Evolutionary conservation across 37 sponge, comb jelly and placozoan species (phyloP).

Genomic region (Hormiphora californensis): DNA sequence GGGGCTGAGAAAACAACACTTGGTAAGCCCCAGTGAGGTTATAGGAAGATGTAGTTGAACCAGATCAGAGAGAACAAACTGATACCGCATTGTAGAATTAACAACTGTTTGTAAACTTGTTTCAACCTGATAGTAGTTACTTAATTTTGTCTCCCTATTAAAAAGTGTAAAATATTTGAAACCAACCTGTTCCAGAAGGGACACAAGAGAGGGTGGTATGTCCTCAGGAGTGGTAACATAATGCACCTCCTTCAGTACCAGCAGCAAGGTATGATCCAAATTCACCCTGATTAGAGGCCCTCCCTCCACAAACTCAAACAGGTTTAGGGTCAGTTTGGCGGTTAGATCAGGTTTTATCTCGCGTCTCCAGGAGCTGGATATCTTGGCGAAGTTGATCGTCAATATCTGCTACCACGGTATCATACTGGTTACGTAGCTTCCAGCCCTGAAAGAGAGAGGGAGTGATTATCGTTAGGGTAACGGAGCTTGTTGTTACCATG

Average conservation of each 20-base stretch:
- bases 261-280: conserved; percentile 7
- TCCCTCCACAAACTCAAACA: neutral
- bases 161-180: neutral
- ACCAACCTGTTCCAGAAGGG: conserved; percentile 33
- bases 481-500: no score
- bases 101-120: no score
- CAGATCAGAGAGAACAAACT: no score
- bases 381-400: neutral
- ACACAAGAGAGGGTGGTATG: neutral
- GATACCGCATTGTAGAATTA: no score
- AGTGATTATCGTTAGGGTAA: no score
- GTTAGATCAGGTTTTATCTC: conserved; percentile 15
- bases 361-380: neutral
- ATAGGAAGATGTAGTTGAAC: no score
- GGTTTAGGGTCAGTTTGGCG: conserved; percentile 34
- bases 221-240: neutral
- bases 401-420: neutral
- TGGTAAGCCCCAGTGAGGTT: no score
- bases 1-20: no score
- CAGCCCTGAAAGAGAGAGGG: no score
- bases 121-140: no score
- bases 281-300: conserved; percentile 43
- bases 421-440: conserved; percentile 39
- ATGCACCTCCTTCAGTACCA: conserved; percentile 49
- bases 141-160: no score